Conservation (phyloP, 1,140 invertebrate species). For the Tetragnatha versicolor region DNA sequence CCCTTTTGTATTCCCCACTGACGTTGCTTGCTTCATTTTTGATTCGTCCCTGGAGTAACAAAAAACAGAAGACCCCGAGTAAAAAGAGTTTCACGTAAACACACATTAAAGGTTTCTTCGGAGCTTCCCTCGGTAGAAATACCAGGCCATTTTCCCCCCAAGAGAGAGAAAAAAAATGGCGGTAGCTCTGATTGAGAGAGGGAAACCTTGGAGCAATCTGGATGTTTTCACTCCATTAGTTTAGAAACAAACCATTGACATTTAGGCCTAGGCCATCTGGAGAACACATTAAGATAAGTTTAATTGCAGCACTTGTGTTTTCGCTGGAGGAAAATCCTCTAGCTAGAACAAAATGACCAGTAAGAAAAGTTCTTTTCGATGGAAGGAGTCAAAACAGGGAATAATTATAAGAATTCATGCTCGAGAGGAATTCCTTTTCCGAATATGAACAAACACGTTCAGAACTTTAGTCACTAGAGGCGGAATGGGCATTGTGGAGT, state of each 20-base stretch:
- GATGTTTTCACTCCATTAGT: background rate
- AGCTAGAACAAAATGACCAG: no score
- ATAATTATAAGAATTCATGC: no score
- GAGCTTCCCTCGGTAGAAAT: background rate
- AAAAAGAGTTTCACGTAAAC: background rate
- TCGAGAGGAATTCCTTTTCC: no score
- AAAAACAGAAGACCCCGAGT: background rate
- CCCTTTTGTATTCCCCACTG: background rate
- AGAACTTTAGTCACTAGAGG: no score
- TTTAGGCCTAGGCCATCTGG: background rate
- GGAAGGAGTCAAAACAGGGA: background rate
- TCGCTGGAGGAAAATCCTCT: no score
- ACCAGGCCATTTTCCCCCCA: background rate
- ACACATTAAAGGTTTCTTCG: background rate
- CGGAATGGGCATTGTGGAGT: no score
- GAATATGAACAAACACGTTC: no score
- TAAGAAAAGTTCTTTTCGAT: background rate
- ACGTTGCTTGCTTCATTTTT: background rate
- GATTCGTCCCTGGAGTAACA: background rate
- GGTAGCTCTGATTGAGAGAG: constrained; percentile 3
- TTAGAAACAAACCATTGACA: constrained; percentile 1
- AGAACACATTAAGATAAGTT: background rate
- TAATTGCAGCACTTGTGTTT: background rate
- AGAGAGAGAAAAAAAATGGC: background rate
- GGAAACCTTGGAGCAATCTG: constrained; percentile 2